Evolutionary conservation across 2,113 vertebrate species (phyloP).

Genomic region (Azemiops feae): DNA sequence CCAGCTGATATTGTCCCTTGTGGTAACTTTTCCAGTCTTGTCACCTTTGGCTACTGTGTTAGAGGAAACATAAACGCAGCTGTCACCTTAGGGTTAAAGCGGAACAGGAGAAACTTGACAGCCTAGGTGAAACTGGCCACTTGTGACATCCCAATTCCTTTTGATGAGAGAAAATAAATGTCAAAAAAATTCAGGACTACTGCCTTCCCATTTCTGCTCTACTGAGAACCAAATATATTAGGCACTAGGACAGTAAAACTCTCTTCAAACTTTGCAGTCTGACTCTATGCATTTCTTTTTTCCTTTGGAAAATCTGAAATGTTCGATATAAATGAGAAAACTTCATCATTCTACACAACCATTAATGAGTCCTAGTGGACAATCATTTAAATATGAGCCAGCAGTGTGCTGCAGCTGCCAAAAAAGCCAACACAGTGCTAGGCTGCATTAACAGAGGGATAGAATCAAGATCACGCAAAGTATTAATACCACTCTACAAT

Average conservation of each 20-base stretch:
- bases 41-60: background rate
- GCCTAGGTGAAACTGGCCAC: slow-evolving; percentile 49
- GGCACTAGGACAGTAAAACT: background rate
- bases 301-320: background rate
- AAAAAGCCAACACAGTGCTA: too few species aligned
- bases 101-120: slow-evolving; percentile 32
- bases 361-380: too few species aligned
- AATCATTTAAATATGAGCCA: too few species aligned
- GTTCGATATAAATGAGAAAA: background rate
- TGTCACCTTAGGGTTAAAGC: slow-evolving; percentile 31
- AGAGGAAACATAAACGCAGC: slow-evolving; percentile 15
- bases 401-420: too few species aligned
- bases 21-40: background rate
- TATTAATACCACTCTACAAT: too few species aligned
- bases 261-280: background rate
- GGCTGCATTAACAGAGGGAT: too few species aligned
- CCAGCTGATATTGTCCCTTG: background rate
- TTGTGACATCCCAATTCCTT: slow-evolving; percentile 32
- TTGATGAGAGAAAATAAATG: slow-evolving; percentile 60
- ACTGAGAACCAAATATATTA: background rate
- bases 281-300: background rate
- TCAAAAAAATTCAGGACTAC: slow-evolving; percentile 49
- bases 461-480: too few species aligned
- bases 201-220: background rate
- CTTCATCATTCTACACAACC: background rate